Conservation (phyloP, 2,888 invertebrate species). For the Mesoligia furuncula region DNA sequence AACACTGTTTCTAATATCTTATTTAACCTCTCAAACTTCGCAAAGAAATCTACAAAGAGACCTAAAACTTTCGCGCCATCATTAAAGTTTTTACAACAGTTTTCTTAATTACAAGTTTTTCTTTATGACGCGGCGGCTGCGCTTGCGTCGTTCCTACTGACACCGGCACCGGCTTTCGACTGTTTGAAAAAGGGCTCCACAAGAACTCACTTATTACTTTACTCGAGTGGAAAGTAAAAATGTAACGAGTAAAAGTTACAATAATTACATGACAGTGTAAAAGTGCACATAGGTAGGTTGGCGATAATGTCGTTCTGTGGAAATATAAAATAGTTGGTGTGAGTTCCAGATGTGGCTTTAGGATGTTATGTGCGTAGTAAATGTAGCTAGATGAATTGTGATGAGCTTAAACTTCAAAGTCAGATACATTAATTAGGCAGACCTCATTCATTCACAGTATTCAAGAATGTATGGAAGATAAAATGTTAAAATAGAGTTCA, state of each 20-base stretch:
- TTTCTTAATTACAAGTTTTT: constrained; percentile 63
- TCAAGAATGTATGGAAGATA: too few species aligned
- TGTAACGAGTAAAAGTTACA: constrained; percentile 78
- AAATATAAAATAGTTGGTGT: constrained; percentile 13
- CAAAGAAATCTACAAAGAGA: neutral
- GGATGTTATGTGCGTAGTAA: constrained; percentile 10
- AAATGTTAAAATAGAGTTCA: too few species aligned
- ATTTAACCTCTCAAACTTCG: neutral
- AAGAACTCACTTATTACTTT: constrained; percentile 68
- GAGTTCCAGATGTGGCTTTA: constrained; percentile 2
- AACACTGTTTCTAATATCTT: constrained; percentile 14
- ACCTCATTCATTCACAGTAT: too few species aligned
- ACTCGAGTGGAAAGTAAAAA: constrained; percentile 82
- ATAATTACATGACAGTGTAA: constrained; percentile 69
- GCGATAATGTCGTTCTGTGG: constrained; percentile 20
- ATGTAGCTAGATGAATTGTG: too few species aligned
- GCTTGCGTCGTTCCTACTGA: constrained; percentile 64
- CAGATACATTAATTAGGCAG: too few species aligned
- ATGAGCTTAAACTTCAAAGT: too few species aligned
- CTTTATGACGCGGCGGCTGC: constrained; percentile 59
- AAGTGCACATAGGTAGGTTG: constrained; percentile 53
- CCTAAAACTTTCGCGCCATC: constrained; percentile 11
- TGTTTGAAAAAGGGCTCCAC: constrained; percentile 83
- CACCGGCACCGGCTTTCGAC: constrained; percentile 75
- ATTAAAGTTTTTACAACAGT: constrained; percentile 14